phyloP scores from a whole-genome alignment of 2,888 invertebrate species.

The Drosophila infuscata region DNA sequence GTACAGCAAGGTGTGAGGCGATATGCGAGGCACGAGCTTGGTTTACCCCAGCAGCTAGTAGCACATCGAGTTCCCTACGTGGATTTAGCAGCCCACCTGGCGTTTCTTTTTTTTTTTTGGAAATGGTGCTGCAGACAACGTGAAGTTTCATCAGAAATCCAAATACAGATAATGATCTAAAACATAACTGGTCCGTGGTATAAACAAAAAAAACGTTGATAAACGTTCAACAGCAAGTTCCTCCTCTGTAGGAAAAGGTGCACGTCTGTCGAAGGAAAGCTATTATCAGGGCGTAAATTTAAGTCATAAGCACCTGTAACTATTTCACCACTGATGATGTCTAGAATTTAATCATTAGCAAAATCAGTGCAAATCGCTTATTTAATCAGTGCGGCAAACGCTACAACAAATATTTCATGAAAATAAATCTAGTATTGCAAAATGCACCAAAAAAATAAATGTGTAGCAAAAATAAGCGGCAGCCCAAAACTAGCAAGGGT shows the following conservation, averaged over 20 bases:
- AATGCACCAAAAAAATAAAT: background rate
- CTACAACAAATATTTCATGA: background rate
- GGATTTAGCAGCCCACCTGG: slow-evolving; percentile 51
- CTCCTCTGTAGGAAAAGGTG: slow-evolving; percentile 4
- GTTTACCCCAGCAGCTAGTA: slow-evolving; percentile 2
- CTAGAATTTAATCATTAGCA: background rate
- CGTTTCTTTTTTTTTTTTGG: slow-evolving; percentile 28
- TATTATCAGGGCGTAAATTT: slow-evolving; percentile 9
- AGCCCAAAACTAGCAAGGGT: slow-evolving; percentile 8
- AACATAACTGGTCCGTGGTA: slow-evolving; percentile 78
- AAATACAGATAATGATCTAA: slow-evolving; percentile 81
- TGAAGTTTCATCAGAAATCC: slow-evolving; percentile 81
- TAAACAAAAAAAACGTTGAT: slow-evolving; percentile 41
- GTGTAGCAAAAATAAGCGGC: background rate
- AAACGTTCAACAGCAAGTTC: slow-evolving; percentile 50
- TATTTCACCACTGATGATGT: slow-evolving; percentile 8
- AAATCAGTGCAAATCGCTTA: background rate
- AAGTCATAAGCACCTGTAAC: slow-evolving; percentile 20
- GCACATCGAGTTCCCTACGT: slow-evolving; percentile 15
- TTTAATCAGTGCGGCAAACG: background rate
- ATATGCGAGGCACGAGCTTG: slow-evolving; percentile 17
- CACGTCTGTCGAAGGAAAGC: slow-evolving; percentile 7
- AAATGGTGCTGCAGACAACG: slow-evolving; percentile 66
- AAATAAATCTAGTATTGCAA: background rate
- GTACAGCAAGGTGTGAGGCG: slow-evolving; percentile 22